Evolutionary conservation across 1,140 invertebrate genomes (phyloP), one percentile per base, ranked within the genome.

Genomic region (Drosophila lacteicornis): DNA sequence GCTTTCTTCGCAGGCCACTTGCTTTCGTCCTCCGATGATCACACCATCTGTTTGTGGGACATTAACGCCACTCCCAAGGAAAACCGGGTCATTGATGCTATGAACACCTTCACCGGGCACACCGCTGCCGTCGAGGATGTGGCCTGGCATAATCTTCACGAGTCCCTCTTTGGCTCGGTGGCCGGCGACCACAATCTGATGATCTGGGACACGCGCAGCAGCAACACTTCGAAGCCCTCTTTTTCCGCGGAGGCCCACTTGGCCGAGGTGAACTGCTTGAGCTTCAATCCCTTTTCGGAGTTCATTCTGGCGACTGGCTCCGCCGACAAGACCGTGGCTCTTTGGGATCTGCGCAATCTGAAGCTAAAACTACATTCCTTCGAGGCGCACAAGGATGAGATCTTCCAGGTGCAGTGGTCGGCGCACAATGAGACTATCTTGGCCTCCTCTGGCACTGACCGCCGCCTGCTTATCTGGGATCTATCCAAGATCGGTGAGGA

Each of bases 361-460:
- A 99, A 99, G 93, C 92, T 99, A 30, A 99, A 99, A 94, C 94
- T 99, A 59, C 99, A 99, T 94, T 99, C 98, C 53, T 99, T 99
- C 93, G 99, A 99, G 93, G 99, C 99, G 36, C 99, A 99, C 93
- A 99, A 99, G 93, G 99, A 99, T 93, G 99, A 99, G 94, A 99
- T 99, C 78, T 99, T 99, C 95, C 98, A 99, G 95, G 97, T 99
- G 46, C 99, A 99, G 93, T 99, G 99, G 99, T 99, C 99, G 5
- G 99, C 99, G 4, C 99, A 99, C 94, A 99, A 99, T 92, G 99
- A 99, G 93, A 99, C 99, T 0, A 99, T 99, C 91, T 94, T 99
- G 19, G 99, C 99, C 0, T 99, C 98, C 53, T 99, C 98, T 88
- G 99, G 99, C 22, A 99, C 99, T n/a, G 99, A 99, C 93, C 95